Evolutionary conservation across 2,888 invertebrate genomes (phyloP), one percentile per base, ranked within the genome.

Genomic region (Lasioglossum villosulum): DNA sequence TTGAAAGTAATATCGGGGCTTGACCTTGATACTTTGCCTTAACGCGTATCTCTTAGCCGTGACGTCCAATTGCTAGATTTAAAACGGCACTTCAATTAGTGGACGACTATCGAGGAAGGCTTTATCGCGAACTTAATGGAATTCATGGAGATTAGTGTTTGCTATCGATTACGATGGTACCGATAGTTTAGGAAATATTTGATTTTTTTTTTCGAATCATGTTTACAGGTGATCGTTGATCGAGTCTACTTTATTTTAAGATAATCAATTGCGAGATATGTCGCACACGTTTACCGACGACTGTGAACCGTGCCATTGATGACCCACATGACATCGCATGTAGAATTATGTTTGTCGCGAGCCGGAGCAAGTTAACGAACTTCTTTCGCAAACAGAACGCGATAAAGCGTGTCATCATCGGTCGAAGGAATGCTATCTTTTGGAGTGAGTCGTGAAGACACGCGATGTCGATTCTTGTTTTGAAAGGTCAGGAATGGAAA

Each of bases 281-380:
- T 56, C 30, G 56, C 4, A 27, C 48, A 0, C 19, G 16, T 68
- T 71, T 27, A 63, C 27, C 39, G 30, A 30, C 14, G 30, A 30
- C 59, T 34, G 66, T 39, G 75, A 37, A 71, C 27, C 56, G 27
- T 78, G 75, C 70, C 77, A 52, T 42, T 76, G 75, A 3, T 30
- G 30, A 63, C 8, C 30, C 81, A 63, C 75, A 59, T 59, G 45
- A 45, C 48, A 72, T 68, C 75, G n/a, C 56, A 71, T 39, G 75
- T 74, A 75, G 52, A 34, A 86, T 84, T 86, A 75, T 82, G 70
- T 80, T 68, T 63, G 75, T 83, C 75, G 66, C 75, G n/a, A 66
- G 16, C 6, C 45, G 23, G 16, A 16, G 14, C 45, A 75, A 86
- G 86, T 84, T 86, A 88, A 88, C 84, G 84, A 88, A 88, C 84